Conservation (phyloP, 2,888 invertebrate genomes). For the Chymomyza fuscimana region DNA sequence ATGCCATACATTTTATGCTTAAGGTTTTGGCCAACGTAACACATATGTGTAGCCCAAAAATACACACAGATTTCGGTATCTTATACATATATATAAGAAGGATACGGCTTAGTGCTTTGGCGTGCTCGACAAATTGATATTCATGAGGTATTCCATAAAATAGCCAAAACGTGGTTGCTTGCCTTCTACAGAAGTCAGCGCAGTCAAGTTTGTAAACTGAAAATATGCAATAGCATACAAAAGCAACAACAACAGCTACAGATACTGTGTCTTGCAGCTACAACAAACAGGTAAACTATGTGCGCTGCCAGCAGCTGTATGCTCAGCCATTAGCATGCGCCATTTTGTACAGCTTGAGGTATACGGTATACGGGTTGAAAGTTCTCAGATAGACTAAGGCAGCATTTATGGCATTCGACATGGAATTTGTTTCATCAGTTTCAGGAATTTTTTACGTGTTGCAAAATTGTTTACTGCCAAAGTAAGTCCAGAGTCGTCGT, state of each 20-base stretch:
- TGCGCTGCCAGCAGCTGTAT: constrained; percentile 36
- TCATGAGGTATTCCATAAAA: constrained; percentile 58
- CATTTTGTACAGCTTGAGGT: constrained; percentile 19
- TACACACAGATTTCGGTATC: neutral
- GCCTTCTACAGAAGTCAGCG: neutral
- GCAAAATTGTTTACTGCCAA: constrained; percentile 55
- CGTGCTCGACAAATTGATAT: constrained; percentile 57
- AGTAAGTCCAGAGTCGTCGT: constrained; percentile 22
- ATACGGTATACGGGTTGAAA: neutral
- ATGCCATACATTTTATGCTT: constrained; percentile 31
- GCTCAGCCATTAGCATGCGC: constrained; percentile 50
- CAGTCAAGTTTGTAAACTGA: constrained; percentile 52
- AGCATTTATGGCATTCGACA: constrained; percentile 9
- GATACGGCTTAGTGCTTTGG: neutral
- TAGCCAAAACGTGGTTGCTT: constrained; percentile 42
- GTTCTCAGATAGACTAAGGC: constrained; percentile 1
- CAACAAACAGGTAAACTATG: constrained; percentile 45
- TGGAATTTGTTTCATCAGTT: constrained; percentile 26
- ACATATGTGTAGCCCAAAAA: neutral
- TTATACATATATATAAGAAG: neutral
- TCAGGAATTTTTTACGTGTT: constrained; percentile 60
- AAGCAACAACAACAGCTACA: constrained; percentile 22
- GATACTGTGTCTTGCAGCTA: neutral
- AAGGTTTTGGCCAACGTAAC: neutral
- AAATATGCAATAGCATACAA: constrained; percentile 54